These are phyloP conservation scores for Abrostola tripartita DNA, from an alignment of 2,888 invertebrate species.

Conservation along the genomic window DNA sequence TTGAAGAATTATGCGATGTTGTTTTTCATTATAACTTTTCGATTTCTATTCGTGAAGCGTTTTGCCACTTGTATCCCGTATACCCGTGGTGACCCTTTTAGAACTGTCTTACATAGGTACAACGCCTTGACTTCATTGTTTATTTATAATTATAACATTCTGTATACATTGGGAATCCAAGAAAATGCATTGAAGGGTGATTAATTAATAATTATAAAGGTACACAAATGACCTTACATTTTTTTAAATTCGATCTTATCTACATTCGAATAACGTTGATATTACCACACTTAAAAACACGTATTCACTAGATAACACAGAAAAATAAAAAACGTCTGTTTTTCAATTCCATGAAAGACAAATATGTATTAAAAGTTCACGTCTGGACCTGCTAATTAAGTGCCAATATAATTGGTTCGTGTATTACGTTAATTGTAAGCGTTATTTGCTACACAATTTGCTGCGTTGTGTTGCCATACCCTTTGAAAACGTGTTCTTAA, in stretches of 20 bases:
- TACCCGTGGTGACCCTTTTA: too few species aligned
- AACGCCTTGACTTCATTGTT: too few species aligned
- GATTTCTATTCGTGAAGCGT: too few species aligned
- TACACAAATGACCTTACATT: neutral
- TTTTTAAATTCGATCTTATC: neutral
- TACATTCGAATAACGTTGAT: neutral
- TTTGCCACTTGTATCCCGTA: too few species aligned
- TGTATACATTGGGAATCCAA: neutral
- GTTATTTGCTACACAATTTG: conserved; percentile 43
- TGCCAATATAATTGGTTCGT: conserved; percentile 43
- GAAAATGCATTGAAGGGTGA: neutral
- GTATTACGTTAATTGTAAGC: conserved; percentile 48
- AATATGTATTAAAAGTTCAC: conserved; percentile 42
- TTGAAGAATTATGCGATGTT: too few species aligned
- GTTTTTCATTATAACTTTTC: too few species aligned
- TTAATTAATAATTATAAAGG: neutral
- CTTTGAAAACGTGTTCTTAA: conserved; percentile 50
- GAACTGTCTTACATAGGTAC: too few species aligned
- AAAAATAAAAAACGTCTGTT: conserved; percentile 10
- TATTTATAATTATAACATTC: neutral
- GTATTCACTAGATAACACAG: conserved; percentile 13
- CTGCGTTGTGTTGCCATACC: conserved; percentile 23
- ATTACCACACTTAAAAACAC: conserved; percentile 5
- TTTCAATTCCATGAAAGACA: conserved; percentile 39
- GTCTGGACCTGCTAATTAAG: conserved; percentile 49